These are phyloP conservation scores for Pachydiplax longipennis DNA, from an alignment of 2,888 invertebrate genomes.

Conservation along the genomic window DNA sequence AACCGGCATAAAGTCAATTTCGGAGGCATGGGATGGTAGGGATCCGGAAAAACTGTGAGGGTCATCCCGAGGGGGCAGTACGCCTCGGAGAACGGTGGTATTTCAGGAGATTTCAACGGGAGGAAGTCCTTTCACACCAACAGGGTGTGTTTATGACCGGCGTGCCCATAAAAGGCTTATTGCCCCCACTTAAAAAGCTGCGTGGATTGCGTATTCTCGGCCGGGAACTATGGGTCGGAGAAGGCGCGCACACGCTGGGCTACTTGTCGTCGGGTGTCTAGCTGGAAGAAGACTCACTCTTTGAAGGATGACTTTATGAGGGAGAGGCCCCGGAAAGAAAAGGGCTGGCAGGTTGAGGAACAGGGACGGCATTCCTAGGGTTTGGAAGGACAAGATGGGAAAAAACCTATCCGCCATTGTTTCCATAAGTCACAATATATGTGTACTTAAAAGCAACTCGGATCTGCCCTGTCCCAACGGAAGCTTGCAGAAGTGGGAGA, in stretches of 20 bases:
- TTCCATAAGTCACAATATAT: slow-evolving; percentile 37
- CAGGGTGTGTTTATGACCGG: slow-evolving; percentile 5
- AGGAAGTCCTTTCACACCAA: background rate
- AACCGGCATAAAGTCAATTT: slow-evolving; percentile 23
- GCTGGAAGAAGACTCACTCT: background rate
- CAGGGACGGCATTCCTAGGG: background rate
- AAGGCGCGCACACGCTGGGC: background rate
- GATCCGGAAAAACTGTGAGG: background rate
- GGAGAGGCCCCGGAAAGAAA: background rate
- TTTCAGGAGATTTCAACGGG: background rate
- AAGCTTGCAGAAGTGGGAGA: background rate
- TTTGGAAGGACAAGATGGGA: background rate
- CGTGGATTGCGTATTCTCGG: background rate
- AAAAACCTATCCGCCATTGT: background rate
- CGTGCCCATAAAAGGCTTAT: background rate
- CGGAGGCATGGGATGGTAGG: background rate
- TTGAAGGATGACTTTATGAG: slow-evolving; percentile 35
- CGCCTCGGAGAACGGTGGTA: background rate
- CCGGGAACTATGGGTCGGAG: background rate
- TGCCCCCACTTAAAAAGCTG: slow-evolving; percentile 11
- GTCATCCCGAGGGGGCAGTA: background rate
- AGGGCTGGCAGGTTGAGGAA: background rate
- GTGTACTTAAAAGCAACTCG: background rate
- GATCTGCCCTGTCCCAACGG: background rate
- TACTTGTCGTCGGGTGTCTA: background rate